Conservation (phyloP, 2,888 invertebrate genomes). For the Polydrusus tereticollis region DNA sequence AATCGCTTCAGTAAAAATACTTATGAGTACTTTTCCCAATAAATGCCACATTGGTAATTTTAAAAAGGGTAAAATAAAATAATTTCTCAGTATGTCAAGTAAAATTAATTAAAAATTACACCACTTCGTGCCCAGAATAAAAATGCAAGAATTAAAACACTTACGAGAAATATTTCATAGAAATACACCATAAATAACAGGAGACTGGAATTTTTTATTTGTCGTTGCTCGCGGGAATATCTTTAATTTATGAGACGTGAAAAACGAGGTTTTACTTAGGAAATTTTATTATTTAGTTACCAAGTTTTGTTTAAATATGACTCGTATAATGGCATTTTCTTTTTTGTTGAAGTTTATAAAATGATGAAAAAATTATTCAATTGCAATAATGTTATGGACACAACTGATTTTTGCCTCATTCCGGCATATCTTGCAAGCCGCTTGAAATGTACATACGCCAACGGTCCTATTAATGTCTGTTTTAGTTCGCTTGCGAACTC, state of each 20-base stretch:
- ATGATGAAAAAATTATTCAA: too few relatives aligned
- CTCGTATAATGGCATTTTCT: background rate
- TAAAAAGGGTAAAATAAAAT: background rate
- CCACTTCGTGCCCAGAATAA: constrained; percentile 41
- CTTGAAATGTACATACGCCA: too few relatives aligned
- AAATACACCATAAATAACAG: constrained; percentile 47
- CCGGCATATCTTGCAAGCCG: too few relatives aligned
- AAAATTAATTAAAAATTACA: constrained; percentile 48
- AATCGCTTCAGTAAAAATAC: too few relatives aligned
- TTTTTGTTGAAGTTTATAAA: background rate
- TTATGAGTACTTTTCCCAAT: too few relatives aligned
- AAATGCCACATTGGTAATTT: too few relatives aligned
- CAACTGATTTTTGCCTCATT: too few relatives aligned
- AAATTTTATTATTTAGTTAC: constrained; percentile 36
- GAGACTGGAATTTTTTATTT: constrained; percentile 46
- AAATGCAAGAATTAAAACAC: constrained; percentile 43
- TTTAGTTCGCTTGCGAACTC: too few relatives aligned
- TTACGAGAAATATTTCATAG: constrained; percentile 46
- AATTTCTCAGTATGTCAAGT: constrained; percentile 5
- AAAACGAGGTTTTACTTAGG: constrained; percentile 42
- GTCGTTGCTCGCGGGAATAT: constrained; percentile 42
- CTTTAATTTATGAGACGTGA: constrained; percentile 47
- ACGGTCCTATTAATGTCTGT: too few relatives aligned
- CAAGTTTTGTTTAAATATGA: constrained; percentile 32
- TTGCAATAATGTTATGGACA: too few relatives aligned